Percentiles rank a stretch among this genome's conserved stretches.
Conservation (phyloP, 2,113 vertebrate species). For the Martes martes region DNA sequence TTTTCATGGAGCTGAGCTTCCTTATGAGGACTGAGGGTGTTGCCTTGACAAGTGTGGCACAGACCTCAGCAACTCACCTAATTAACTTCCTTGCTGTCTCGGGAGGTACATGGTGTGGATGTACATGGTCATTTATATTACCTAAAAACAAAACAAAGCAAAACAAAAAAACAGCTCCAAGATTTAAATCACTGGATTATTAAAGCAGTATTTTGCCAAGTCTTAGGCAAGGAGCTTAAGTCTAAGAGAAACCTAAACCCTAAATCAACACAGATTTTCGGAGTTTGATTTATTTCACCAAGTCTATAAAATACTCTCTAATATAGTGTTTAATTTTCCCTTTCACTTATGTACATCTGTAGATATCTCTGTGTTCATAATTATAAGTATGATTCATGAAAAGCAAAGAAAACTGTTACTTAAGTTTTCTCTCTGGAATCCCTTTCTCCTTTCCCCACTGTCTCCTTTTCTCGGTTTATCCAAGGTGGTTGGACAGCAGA, state of each 20-base stretch:
- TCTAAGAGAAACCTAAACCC: background rate
- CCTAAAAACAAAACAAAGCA: background rate
- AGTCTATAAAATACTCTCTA: slow-evolving; percentile 3
- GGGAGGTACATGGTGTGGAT: background rate
- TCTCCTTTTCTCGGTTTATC: slow-evolving; percentile 29
- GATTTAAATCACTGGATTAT: slow-evolving; percentile 20
- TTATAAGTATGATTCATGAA: slow-evolving; percentile 26
- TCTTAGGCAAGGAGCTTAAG: background rate
- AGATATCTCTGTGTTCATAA: slow-evolving; percentile 7
- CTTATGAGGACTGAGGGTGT: background rate
- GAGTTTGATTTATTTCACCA: slow-evolving; percentile 50
- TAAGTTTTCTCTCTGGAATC: background rate
- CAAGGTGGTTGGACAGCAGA: background rate
- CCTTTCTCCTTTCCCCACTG: background rate
- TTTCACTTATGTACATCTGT: background rate
- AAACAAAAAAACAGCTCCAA: background rate
- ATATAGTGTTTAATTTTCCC: background rate
- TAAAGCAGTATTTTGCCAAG: slow-evolving; percentile 20
- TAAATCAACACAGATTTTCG: slow-evolving; percentile 28
- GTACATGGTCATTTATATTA: background rate
- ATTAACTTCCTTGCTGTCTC: background rate
- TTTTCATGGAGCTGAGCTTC: background rate
- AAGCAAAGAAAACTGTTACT: background rate
- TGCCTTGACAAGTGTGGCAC: background rate
- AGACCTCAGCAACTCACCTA: background rate